These are phyloP conservation scores for Apotomis turbidana DNA, from an alignment of 2,888 invertebrate species.

Conservation along the genomic window DNA sequence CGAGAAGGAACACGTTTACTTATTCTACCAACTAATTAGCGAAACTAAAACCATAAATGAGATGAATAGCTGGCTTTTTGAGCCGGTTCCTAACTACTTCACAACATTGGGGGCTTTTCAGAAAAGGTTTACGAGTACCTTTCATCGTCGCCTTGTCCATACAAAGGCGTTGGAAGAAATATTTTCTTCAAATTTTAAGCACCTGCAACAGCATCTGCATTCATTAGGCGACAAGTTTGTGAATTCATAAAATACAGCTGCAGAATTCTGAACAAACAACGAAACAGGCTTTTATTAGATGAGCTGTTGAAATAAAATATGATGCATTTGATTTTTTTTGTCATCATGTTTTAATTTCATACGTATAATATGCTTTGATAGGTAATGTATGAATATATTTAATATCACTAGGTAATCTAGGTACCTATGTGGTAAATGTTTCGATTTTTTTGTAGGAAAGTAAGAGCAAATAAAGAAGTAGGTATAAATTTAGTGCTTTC, in stretches of 20 bases:
- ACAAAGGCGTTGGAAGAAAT: conserved; percentile 30
- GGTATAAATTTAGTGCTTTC: no score
- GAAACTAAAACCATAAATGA: conserved; percentile 28
- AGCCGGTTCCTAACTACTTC: conserved; percentile 8
- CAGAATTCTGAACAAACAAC: background rate
- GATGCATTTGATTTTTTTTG: no score
- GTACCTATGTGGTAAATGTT: no score
- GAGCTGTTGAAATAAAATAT: background rate
- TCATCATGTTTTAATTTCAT: no score
- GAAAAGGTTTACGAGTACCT: conserved; percentile 9
- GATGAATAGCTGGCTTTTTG: conserved; percentile 20
- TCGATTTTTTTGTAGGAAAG: no score
- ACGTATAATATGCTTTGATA: no score
- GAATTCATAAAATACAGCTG: conserved; percentile 9
- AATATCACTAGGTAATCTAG: no score
- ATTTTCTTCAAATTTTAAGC: conserved; percentile 32
- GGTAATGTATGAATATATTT: no score
- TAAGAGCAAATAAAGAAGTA: no score
- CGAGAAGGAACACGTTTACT: conserved; percentile 3
- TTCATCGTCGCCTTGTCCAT: conserved; percentile 10
- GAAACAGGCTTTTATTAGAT: background rate
- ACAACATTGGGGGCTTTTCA: conserved; percentile 29
- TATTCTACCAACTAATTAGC: conserved; percentile 23
- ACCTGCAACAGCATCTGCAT: conserved; percentile 24
- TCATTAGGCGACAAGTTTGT: conserved; percentile 20